phyloP scores from a whole-genome alignment of 2,113 vertebrate species.

The Alectura lathami region DNA sequence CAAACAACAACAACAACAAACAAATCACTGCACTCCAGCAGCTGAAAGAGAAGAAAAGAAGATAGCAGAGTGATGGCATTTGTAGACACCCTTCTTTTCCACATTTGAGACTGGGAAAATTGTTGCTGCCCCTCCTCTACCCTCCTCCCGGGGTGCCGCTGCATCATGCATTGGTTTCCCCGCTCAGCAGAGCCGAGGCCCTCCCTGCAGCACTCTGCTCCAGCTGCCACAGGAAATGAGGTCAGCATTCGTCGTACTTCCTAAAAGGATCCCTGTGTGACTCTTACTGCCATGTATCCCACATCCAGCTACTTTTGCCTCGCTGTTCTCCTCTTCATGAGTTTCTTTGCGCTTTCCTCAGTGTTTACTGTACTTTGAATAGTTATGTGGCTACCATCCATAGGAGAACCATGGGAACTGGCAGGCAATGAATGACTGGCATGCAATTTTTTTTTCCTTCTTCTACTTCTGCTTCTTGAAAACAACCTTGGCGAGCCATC shows the following conservation, averaged over 20 bases:
- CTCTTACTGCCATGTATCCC: neutral
- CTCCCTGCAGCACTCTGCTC: neutral
- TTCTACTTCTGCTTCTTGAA: conserved; percentile 46
- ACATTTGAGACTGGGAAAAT: neutral
- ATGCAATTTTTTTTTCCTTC: neutral
- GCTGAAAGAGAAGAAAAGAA: neutral
- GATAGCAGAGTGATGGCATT: no score
- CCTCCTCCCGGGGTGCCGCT: neutral
- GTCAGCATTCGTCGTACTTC: neutral
- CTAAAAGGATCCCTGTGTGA: neutral
- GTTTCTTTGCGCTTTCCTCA: conserved; percentile 36
- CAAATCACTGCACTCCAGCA: neutral
- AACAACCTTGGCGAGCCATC: conserved; percentile 60
- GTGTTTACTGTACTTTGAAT: conserved; percentile 53
- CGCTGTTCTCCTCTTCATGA: neutral
- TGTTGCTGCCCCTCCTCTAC: neutral
- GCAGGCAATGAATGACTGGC: conserved; percentile 55
- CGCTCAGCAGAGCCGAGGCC: neutral
- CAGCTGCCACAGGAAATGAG: neutral
- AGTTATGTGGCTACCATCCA: conserved; percentile 54
- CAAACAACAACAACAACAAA: neutral
- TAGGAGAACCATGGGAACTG: conserved; percentile 59
- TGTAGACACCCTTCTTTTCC: neutral
- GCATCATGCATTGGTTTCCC: neutral
- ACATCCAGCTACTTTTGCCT: neutral